Base-by-base conservation (phyloP, 64 coral and sea anemone species). In the Cladopsammia gracilis region DNA sequence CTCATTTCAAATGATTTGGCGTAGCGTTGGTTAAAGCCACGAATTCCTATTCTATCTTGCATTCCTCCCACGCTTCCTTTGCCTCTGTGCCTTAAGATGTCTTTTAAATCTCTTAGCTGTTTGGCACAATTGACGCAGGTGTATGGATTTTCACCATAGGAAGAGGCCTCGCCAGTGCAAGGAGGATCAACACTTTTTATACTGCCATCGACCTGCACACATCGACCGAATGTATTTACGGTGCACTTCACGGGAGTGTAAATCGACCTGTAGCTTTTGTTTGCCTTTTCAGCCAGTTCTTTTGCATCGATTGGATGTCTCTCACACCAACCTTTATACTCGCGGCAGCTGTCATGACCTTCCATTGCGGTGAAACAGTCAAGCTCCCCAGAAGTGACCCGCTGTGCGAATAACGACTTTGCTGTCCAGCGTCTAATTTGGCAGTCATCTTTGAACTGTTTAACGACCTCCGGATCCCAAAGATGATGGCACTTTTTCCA, bases 21-120 rank as follows among this genome's bases (percentile, higher is more conserved):
- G 78, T 94, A 94, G 4, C 92, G 48, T 50, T 82, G 88, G 74
- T 93, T 93, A 20, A 93, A 93, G 18, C 92, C 85, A 24, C 44
- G 71, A n/a, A 34, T 19, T 18, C 85, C n/a, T n/a, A n/a, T n/a
- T n/a, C n/a, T n/a, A n/a, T n/a, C n/a, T n/a, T n/a, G n/a, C n/a
- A n/a, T n/a, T n/a, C 15, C 56, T 12, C 60, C 57, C 7, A 73
- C 72, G 46, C 48, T 83, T 15, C 92, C 85, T 24, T 1, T 16
- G 50, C 77, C 11, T 47, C 85, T 53, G 73, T 88, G 76, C 71
- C 77, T 51, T 47, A 94, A 50, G 18, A 76, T 88, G 46, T 94
- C 71, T 62, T 94, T 88, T 1, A 94, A 45, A 53, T 94, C 76
- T 34, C 92, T 23, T 9, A 81, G 34, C 62, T 94, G 92, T 42